A percentile compares a stretch with the other conserved stretches of the same genome.
phyloP scores from a whole-genome alignment of 1,140 invertebrate species.

The Lucilia cuprina region DNA sequence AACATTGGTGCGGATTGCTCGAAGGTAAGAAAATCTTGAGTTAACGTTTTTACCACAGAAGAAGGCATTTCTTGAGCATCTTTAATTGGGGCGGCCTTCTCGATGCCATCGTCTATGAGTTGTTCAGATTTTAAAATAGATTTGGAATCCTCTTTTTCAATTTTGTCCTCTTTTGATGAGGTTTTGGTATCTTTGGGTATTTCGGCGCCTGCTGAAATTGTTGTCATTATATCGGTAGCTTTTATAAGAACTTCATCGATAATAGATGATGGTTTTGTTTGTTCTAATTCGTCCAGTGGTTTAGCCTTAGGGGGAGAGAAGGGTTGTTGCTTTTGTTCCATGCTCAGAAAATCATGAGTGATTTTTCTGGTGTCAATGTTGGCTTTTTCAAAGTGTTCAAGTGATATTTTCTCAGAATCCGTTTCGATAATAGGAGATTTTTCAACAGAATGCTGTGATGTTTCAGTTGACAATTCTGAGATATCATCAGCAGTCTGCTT shows the following conservation, averaged over 20 bases:
- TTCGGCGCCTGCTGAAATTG: neutral
- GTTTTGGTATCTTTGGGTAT: neutral
- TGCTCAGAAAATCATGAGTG: slow-evolving; percentile 54
- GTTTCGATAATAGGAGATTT: neutral
- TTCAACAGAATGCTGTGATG: neutral
- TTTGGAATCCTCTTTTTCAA: neutral
- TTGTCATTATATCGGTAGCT: neutral
- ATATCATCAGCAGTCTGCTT: neutral
- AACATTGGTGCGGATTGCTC: slow-evolving; percentile 33
- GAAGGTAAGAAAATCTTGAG: slow-evolving; percentile 48
- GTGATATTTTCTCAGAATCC: neutral
- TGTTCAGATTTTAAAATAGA: neutral
- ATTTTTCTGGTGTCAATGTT: slow-evolving; percentile 43
- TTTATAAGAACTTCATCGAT: neutral
- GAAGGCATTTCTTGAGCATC: slow-evolving; percentile 40
- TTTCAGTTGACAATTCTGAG: neutral
- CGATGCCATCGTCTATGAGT: slow-evolving; percentile 48
- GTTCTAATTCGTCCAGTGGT: neutral
- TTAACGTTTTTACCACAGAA: slow-evolving; percentile 43
- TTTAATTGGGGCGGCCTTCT: slow-evolving; percentile 50
- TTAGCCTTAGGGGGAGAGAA: neutral
- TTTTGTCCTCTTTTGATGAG: neutral
- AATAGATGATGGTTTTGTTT: neutral
- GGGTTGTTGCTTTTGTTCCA: slow-evolving; percentile 48
- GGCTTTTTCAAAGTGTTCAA: neutral